Evolutionary conservation across 2,113 vertebrate genomes (phyloP), one percentile per base, ranked within the genome.

Genomic region (Bathybates hornii): DNA sequence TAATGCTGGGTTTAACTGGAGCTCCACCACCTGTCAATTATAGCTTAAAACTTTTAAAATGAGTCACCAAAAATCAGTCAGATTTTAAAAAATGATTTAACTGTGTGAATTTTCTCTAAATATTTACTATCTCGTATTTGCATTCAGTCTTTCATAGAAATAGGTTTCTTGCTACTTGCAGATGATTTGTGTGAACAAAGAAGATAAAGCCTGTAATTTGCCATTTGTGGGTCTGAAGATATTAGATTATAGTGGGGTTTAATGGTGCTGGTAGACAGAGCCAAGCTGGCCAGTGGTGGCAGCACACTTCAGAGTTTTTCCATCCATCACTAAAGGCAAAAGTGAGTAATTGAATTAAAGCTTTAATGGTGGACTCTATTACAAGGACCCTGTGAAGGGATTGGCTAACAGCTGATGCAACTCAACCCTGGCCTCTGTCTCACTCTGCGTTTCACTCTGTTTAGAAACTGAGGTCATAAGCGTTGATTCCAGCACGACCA

Each of bases 401-500:
- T 76, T 76, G 1, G 50, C 76, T n/a, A 52, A 27, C 8, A 73
- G 41, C 38, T 73, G 68, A 21, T 16, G 21, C 68, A 73, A 6
- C 66, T 63, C 16, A 76, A 29, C 71, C 71, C 43, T 50, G 1
- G 71, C 43, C 21, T 48, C 43, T 29, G 14, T 78, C 43, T 78
- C 24, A 78, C 24, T 50, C 16, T 50, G 43, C 3, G 5, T 32
- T 78, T 78, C 6, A 50, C 24, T 78, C 24, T 50, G 43, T 78
- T 78, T 48, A 32, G 78, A 27, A 29, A 78, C 63, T 68, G 63
- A 95, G 38, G 83, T 34, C 0, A 27, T 96, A 43, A 94, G 43
- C 5, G 84, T 95, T 27, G 92, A 92, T 50, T 52, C 86, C n/a
- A 11, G 76, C 79, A 94, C 93, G 2, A 87, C 38, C 6, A 34